These are phyloP conservation scores for Drosophila imparisetae DNA, from an alignment of 2,888 invertebrate species.

Conservation along the genomic window DNA sequence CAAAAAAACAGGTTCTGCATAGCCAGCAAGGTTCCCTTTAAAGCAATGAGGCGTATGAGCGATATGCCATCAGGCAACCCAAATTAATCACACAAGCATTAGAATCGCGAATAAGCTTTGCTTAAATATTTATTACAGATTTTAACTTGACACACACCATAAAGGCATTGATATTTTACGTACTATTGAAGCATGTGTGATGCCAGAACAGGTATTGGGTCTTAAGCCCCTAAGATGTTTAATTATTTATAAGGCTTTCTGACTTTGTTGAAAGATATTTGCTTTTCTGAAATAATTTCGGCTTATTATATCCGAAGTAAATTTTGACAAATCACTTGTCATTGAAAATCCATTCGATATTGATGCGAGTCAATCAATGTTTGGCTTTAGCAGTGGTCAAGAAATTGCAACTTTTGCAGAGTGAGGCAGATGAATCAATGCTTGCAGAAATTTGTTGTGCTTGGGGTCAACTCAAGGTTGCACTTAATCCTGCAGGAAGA, in stretches of 20 bases:
- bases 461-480: constrained; percentile 65
- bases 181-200: background rate
- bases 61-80: constrained; percentile 33
- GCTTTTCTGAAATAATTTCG: background rate
- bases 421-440: background rate
- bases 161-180: background rate
- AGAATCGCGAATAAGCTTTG: constrained; percentile 3
- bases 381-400: background rate
- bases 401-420: background rate
- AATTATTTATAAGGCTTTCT: background rate
- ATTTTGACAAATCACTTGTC: background rate
- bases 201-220: background rate
- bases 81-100: constrained; percentile 22
- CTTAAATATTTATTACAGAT: constrained; percentile 31
- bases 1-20: constrained; percentile 34
- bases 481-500: constrained; percentile 17
- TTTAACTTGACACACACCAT: background rate
- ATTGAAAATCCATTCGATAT: background rate
- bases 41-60: constrained; percentile 44
- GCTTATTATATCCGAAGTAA: background rate
- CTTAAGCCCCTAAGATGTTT: background rate
- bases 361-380: background rate
- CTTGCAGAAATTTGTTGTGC: background rate
- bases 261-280: background rate
- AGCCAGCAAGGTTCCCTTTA: constrained; percentile 23